Conservation (phyloP, 2,888 invertebrate species). For the Rhagophthalmus giganteus region DNA sequence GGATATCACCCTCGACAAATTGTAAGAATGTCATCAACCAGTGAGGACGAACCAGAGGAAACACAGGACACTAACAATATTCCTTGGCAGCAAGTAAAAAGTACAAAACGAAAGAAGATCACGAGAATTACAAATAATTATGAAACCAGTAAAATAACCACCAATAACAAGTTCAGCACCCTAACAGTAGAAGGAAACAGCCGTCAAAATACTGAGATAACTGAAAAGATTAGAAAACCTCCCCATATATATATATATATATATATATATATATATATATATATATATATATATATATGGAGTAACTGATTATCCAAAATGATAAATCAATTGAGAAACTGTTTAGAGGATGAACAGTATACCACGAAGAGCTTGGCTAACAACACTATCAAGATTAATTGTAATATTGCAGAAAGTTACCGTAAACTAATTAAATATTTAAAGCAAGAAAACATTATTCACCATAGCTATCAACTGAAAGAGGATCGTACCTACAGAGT, state of each 20-base stretch:
- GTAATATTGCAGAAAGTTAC: neutral
- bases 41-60: neutral
- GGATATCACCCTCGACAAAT: constrained; percentile 3
- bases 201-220: neutral
- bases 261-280: no score
- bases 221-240: neutral
- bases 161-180: no score
- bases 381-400: neutral
- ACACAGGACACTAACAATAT: neutral
- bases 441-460: neutral
- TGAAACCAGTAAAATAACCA: no score
- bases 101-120: constrained; percentile 4
- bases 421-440: neutral
- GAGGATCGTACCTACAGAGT: neutral
- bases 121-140: no score
- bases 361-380: neutral
- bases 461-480: neutral
- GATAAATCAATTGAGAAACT: no score
- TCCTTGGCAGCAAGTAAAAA: neutral
- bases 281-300: no score
- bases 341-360: neutral
- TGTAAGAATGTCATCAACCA: neutral
- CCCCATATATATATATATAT: no score
- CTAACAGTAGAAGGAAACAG: no score
- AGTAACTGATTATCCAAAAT: no score